A percentile compares a stretch with the other conserved stretches of the same genome.
These are phyloP conservation scores for Sisyra nigra DNA, from an alignment of 2,888 invertebrate species.

Conservation along the genomic window DNA sequence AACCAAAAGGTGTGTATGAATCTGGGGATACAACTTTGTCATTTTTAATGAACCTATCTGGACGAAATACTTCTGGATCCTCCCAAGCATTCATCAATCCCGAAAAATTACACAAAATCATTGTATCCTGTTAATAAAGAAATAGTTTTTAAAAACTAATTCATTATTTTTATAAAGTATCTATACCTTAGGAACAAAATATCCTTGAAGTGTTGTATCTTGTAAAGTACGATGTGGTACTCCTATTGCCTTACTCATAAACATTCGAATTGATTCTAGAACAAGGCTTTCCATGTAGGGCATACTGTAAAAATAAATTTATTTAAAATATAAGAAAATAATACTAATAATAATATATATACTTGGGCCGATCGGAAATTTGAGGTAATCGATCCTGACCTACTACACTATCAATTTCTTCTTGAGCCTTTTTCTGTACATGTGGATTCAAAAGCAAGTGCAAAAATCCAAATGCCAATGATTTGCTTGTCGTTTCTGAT, in stretches of 20 bases:
- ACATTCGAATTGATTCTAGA: slow-evolving; percentile 61
- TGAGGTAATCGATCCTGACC: slow-evolving; percentile 51
- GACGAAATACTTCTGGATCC: slow-evolving; percentile 53
- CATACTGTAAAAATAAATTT: slow-evolving; percentile 36
- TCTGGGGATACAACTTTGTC: slow-evolving; percentile 46
- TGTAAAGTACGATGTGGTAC: slow-evolving; percentile 63
- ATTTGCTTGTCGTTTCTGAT: slow-evolving; percentile 71
- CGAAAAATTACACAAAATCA: slow-evolving; percentile 62
- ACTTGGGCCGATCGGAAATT: slow-evolving; percentile 55
- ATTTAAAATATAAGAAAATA: slow-evolving; percentile 1
- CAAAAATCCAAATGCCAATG: slow-evolving; percentile 59
- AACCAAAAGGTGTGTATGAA: slow-evolving; percentile 59
- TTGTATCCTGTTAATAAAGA: slow-evolving; percentile 49
- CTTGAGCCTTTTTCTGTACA: slow-evolving; percentile 57
- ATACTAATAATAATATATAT: slow-evolving; percentile 10
- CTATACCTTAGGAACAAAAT: slow-evolving; percentile 57
- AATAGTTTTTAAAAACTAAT: slow-evolving; percentile 6
- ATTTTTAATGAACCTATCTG: slow-evolving; percentile 54
- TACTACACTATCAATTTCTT: slow-evolving; percentile 59
- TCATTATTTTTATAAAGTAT: too few species aligned
- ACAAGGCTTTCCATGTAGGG: slow-evolving; percentile 68
- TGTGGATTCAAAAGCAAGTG: slow-evolving; percentile 54
- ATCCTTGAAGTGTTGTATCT: slow-evolving; percentile 55
- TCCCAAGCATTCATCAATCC: slow-evolving; percentile 54
- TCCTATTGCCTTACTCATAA: slow-evolving; percentile 62